phyloP scores from a whole-genome alignment of 2,797 vertebrate genomes.

The Pangasius larnaudii region DNA sequence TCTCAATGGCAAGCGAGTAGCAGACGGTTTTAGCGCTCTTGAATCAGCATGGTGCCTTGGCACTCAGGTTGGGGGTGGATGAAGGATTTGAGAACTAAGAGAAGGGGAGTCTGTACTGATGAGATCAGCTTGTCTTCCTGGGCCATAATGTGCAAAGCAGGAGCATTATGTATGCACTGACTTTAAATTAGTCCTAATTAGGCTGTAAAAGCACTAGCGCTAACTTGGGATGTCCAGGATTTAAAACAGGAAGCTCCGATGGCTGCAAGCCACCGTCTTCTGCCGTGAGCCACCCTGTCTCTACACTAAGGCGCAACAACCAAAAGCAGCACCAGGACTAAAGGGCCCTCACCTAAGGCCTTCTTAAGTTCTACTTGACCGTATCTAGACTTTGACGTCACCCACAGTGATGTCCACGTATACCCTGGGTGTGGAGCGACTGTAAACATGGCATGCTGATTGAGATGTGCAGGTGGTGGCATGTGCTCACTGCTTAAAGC shows the following conservation, averaged over 20 bases:
- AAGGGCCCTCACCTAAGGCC: background rate
- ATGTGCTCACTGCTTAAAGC: background rate
- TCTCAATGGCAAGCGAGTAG: constrained; percentile 33
- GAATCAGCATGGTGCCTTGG: constrained; percentile 22
- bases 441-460: background rate
- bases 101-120: constrained; percentile 2
- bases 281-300: background rate
- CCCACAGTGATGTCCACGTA: background rate
- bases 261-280: background rate
- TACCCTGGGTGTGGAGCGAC: background rate
- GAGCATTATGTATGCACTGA: background rate
- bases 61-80: background rate
- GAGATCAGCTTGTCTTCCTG: background rate
- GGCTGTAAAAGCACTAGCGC: background rate
- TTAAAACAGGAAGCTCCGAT: constrained; percentile 28
- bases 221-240: background rate
- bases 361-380: background rate
- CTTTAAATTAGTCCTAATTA: constrained; percentile 10
- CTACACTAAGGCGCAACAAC: background rate
- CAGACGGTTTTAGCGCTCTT: constrained; percentile 24
- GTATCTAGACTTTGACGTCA: no score
- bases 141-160: background rate
- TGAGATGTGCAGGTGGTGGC: constrained; percentile 3
- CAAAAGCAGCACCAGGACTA: background rate
- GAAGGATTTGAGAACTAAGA: background rate